Percentiles rank a stretch among this genome's conserved stretches.
Evolutionary conservation across 2,888 invertebrate genomes (phyloP).

Genomic region (Plutella xylostella): DNA sequence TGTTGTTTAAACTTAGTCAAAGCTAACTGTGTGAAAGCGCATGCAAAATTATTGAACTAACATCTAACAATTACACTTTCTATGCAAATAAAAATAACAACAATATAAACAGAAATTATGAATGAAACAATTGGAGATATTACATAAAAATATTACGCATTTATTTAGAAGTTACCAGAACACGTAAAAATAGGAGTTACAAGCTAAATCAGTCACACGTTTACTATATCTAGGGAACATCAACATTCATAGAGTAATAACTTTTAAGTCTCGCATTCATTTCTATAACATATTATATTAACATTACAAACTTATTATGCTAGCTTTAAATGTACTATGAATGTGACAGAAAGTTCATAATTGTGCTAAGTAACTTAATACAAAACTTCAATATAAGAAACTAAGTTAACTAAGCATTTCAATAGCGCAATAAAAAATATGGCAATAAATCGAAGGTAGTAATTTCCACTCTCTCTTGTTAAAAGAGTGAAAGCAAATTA

Average conservation of each 20-base stretch:
- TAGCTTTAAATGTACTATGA: too few species aligned
- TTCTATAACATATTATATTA: too few species aligned
- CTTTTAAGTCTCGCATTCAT: not conserved
- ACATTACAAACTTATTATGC: too few species aligned
- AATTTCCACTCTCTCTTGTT: too few species aligned
- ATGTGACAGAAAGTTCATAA: too few species aligned
- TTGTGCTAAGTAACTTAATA: too few species aligned
- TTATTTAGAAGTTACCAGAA: conserved; percentile 3
- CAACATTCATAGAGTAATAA: not conserved
- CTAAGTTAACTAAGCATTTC: too few species aligned
- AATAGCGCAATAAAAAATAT: too few species aligned
- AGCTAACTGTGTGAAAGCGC: not conserved
- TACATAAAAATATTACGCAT: not conserved
- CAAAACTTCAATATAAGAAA: too few species aligned
- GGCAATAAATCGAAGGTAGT: too few species aligned
- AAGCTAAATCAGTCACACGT: conserved; percentile 61
- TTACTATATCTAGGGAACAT: conserved; percentile 21
- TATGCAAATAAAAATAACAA: not conserved
- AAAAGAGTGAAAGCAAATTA: too few species aligned
- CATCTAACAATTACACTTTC: not conserved
- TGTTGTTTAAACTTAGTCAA: not conserved
- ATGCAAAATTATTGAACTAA: not conserved
- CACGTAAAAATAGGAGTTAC: conserved; percentile 6
- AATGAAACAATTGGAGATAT: too few species aligned
- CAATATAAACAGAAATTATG: not conserved